phyloP scores from a whole-genome alignment of 2,888 invertebrate species.

The Tenodera sinensis region DNA sequence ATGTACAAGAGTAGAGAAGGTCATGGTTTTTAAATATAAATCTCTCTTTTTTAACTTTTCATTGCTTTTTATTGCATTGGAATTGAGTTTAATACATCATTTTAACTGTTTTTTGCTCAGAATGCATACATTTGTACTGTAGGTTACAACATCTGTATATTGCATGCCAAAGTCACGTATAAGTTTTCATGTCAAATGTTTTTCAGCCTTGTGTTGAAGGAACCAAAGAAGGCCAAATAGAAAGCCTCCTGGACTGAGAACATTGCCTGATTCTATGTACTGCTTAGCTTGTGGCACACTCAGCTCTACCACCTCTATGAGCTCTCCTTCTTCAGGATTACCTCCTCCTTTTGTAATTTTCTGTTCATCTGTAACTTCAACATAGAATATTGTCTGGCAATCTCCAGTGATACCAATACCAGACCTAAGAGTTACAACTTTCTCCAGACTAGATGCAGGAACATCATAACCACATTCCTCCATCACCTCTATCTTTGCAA shows the following conservation, averaged over 20 bases:
- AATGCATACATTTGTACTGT: too few species aligned
- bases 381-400: slow-evolving; percentile 79
- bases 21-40: too few species aligned
- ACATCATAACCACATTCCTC: slow-evolving; percentile 96
- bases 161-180: too few species aligned
- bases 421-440: slow-evolving; percentile 67
- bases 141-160: too few species aligned
- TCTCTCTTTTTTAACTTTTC: too few species aligned
- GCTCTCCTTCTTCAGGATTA: slow-evolving; percentile 71
- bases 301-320: slow-evolving; percentile 88
- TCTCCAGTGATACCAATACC: slow-evolving; percentile 74
- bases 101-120: too few species aligned
- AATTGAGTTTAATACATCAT: too few species aligned
- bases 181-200: too few species aligned
- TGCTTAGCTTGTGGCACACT: slow-evolving; percentile 65
- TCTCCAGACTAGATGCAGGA: slow-evolving; percentile 58
- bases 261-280: slow-evolving; percentile 56
- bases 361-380: slow-evolving; percentile 84
- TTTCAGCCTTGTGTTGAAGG: slow-evolving; percentile 51
- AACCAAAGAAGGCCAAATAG: slow-evolving; percentile 80
- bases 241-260: slow-evolving; percentile 66
- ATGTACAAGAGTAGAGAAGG: too few species aligned
- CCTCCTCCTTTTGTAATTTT: slow-evolving; percentile 72
- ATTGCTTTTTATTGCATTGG: too few species aligned
- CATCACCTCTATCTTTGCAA: slow-evolving; percentile 80